phyloP scores from a whole-genome alignment of 1,140 invertebrate species.

The Holcopasites calliopsidis region DNA sequence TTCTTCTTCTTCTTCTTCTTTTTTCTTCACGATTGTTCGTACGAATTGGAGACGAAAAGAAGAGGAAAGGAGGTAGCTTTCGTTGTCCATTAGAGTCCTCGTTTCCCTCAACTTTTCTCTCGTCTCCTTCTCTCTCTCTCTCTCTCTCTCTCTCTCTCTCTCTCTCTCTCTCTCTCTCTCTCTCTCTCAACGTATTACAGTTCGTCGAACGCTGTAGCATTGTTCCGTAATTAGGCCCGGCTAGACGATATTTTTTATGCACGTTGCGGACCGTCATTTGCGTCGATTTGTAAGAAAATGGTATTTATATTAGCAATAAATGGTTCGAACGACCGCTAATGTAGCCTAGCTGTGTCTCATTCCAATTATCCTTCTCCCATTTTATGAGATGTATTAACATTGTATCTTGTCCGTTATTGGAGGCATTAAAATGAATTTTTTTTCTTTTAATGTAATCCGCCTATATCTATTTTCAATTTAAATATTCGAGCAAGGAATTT shows the following conservation, averaged over 20 bases:
- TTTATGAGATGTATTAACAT: not conserved
- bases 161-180: not conserved
- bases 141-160: not conserved
- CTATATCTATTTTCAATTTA: too few relatives aligned
- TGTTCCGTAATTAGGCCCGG: slow-evolving; percentile 45
- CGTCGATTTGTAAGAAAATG: slow-evolving; percentile 70
- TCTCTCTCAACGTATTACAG: not conserved
- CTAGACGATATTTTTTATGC: slow-evolving; percentile 67
- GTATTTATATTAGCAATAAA: slow-evolving; percentile 76
- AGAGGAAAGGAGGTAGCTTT: not conserved
- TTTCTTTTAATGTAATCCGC: too few relatives aligned
- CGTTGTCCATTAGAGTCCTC: not conserved
- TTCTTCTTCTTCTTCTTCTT: not conserved
- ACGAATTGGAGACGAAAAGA: not conserved
- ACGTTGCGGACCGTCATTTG: slow-evolving; percentile 53
- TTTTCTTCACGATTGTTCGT: not conserved
- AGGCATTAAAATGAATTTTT: too few relatives aligned
- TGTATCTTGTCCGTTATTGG: not conserved
- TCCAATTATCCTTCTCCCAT: not conserved
- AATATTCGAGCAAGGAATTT: too few relatives aligned
- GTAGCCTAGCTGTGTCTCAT: not conserved
- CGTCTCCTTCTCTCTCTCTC: not conserved
- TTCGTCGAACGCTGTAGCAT: slow-evolving; percentile 12
- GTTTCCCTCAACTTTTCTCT: not conserved
- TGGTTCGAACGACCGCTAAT: slow-evolving; percentile 19